Evolutionary conservation across 2,113 vertebrate genomes (phyloP), one percentile per base, ranked within the genome.

Genomic region (Odontesthes bonariensis): DNA sequence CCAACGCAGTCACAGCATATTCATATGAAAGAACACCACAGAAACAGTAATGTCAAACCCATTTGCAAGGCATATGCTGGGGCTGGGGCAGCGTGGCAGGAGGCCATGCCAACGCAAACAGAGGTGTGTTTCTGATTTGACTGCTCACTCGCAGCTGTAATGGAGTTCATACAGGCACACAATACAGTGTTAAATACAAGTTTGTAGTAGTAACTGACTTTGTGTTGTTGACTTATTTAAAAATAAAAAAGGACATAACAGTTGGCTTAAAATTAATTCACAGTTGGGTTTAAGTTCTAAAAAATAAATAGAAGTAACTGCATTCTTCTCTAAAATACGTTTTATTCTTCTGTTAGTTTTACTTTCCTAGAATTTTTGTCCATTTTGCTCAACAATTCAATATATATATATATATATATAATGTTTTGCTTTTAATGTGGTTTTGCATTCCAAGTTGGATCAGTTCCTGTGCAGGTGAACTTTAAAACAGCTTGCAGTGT

Each of bases 91-190:
- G 69, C 31, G 54, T 72, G 83, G 81, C 79, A 72, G 35, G 71
- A 62, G 75, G 62, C 63, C 86, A 67, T 81, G 65, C 69, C 85
- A 92, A 80, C 82, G 83, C 82, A 93, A 93, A 94, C 87, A 93
- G 87, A 91, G 92, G 90, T 92, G 92, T 92, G 91, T 85, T 83
- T 67, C 68, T 83, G 71, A 72, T 91, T 84, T 83, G 82, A 84
- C 75, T 84, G 74, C 49, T 75, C 52, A 10, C 68, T 55, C 66
- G 6, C 47, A n/a, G 79, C 72, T 52, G 27, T 44, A 61, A 75
- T 67, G 56, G 38, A 63, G 33, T 72, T 66, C 14, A 68, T 2
- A 40, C 54, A 31, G 32, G 42, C 1, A 65, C 16, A 58, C 40
- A 19, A n/a, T 0, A n/a, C 20, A 31, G 20, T 0, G 52, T 31